These are phyloP conservation scores for Actinopyga echinites DNA, from an alignment of 53 echinoderm and acorn worm species.

Conservation along the genomic window DNA sequence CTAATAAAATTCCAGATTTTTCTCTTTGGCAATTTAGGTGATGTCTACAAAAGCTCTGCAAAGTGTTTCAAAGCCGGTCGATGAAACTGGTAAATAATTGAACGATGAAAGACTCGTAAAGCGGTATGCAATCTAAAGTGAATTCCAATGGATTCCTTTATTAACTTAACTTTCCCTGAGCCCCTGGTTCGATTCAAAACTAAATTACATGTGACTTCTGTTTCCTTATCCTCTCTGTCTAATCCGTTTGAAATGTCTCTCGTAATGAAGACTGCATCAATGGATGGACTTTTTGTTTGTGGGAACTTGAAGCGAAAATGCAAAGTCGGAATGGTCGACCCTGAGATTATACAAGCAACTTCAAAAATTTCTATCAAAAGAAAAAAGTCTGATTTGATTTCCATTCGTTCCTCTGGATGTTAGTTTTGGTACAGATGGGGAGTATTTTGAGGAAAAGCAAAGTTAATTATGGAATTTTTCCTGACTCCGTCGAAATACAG, in stretches of 20 bases:
- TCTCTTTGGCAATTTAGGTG: background rate
- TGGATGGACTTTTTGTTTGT: constrained; percentile 23
- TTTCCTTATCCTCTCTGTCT: constrained; percentile 17
- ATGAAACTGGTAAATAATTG: constrained; percentile 14
- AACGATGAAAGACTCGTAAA: background rate
- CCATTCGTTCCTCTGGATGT: too few species aligned
- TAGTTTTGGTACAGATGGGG: too few species aligned
- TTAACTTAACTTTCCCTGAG: constrained; percentile 17
- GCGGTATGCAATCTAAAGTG: background rate
- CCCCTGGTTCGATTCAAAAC: constrained; percentile 11
- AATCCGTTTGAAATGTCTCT: constrained; percentile 20
- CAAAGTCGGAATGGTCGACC: background rate
- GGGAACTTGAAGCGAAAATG: background rate
- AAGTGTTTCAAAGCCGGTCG: constrained; percentile 1
- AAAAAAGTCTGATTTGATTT: too few species aligned
- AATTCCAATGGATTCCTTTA: constrained; percentile 23
- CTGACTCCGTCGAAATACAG: too few species aligned
- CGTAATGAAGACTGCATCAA: background rate
- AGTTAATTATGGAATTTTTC: too few species aligned
- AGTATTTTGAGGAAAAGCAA: too few species aligned
- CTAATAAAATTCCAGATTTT: background rate
- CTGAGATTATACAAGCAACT: too few species aligned
- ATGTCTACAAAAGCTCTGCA: background rate
- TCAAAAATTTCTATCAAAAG: too few species aligned
- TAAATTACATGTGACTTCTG: constrained; percentile 32